Conservation (phyloP, 2,113 vertebrate species). For the Malurus elegans region DNA sequence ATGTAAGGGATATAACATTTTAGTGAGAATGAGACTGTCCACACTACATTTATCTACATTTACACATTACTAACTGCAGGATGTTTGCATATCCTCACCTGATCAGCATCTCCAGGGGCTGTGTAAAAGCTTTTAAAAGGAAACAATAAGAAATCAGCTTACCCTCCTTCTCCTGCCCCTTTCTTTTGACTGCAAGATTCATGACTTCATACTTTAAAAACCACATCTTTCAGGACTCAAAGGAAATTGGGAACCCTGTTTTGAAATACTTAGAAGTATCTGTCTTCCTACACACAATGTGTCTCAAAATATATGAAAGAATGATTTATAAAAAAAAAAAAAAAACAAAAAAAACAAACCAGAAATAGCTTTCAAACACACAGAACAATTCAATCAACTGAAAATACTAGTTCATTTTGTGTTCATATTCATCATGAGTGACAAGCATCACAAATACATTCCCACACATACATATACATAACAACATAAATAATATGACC, state of each 20-base stretch:
- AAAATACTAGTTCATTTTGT: neutral
- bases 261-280: neutral
- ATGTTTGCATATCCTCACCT: neutral
- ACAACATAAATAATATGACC: neutral
- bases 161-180: accelerated
- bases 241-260: neutral
- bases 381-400: neutral
- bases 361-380: neutral
- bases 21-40: neutral
- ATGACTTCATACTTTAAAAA: neutral
- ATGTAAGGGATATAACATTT: neutral
- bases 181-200: neutral
- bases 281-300: neutral
- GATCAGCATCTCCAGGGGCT: neutral
- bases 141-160: neutral
- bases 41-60: neutral
- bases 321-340: neutral
- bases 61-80: neutral
- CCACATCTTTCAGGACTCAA: neutral
- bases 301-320: neutral
- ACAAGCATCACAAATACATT: neutral
- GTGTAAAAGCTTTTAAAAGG: neutral
- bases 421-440: neutral
- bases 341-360: neutral
- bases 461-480: neutral